phyloP scores from a whole-genome alignment of 1,140 invertebrate genomes.

The Hycleus phaleratus region DNA sequence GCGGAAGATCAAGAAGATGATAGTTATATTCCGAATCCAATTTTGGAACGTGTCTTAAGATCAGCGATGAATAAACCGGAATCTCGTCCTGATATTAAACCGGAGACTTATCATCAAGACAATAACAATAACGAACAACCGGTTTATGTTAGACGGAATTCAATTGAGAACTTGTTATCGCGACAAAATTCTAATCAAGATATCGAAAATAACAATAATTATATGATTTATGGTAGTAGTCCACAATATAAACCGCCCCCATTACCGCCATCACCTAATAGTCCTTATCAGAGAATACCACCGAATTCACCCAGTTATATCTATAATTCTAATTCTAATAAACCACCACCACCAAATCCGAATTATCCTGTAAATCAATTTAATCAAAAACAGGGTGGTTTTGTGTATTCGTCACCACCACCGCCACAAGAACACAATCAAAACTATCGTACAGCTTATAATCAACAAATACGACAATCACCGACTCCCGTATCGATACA shows the following conservation, averaged over 20 bases:
- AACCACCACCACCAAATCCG: constrained; percentile 16
- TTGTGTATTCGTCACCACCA: not conserved
- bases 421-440: constrained; percentile 6
- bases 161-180: constrained; percentile 25
- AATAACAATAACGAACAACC: constrained; percentile 2
- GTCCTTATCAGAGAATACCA: constrained; percentile 1
- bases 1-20: constrained; percentile 86
- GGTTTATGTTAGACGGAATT: constrained; percentile 24
- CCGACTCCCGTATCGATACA: not conserved
- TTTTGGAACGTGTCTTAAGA: constrained; percentile 75
- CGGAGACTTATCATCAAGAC: no score
- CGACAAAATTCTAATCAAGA: not conserved
- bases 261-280: no score
- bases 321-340: constrained; percentile 12
- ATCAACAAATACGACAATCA: not conserved
- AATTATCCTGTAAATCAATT: constrained; percentile 2
- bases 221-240: not conserved
- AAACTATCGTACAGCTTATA: not conserved
- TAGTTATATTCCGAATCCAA: constrained; percentile 84
- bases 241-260: not conserved
- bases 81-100: no score
- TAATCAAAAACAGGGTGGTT: not conserved
- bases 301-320: not conserved
- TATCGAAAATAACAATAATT: not conserved
- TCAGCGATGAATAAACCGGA: constrained; percentile 70